Conservation (phyloP, 2,888 invertebrate species). For the Corbicula japonica region DNA sequence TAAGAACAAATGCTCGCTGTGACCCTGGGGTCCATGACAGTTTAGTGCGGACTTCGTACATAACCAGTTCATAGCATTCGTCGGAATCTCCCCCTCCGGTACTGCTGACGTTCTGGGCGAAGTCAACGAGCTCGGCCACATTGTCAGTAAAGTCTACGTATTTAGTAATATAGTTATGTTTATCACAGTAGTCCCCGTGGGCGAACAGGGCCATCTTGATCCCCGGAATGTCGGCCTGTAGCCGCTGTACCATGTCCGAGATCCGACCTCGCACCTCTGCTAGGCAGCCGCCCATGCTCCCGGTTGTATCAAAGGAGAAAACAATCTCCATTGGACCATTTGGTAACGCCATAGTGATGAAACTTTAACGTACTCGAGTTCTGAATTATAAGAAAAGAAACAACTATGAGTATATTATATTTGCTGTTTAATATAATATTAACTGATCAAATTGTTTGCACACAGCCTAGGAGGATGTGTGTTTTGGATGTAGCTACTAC, state of each 20-base stretch:
- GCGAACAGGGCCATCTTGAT: conserved; percentile 83
- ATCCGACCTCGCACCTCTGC: conserved; percentile 76
- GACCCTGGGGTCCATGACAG: conserved; percentile 73
- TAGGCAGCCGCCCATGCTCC: conserved; percentile 76
- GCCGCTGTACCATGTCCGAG: conserved; percentile 80
- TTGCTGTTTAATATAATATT: no score
- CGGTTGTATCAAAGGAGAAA: conserved; percentile 82
- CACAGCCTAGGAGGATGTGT: no score
- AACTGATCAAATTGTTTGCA: no score
- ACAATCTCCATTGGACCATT: no score
- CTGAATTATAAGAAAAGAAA: no score
- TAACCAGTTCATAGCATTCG: conserved; percentile 62
- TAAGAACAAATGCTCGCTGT: conserved; percentile 72
- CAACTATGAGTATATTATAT: no score
- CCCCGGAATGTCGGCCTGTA: conserved; percentile 82
- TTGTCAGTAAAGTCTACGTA: conserved; percentile 66
- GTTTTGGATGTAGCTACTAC: no score
- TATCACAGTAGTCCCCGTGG: no score
- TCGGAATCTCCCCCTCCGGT: conserved; percentile 76
- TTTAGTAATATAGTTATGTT: conserved; percentile 64
- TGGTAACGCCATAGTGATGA: no score
- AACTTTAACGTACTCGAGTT: no score
- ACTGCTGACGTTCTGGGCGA: conserved; percentile 71
- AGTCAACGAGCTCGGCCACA: conserved; percentile 65
- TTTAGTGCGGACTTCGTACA: conserved; percentile 68